A percentile compares a stretch with the other conserved stretches of the same genome.
Conservation (phyloP, 2,888 invertebrate genomes). For the Drosophila longiperda region DNA sequence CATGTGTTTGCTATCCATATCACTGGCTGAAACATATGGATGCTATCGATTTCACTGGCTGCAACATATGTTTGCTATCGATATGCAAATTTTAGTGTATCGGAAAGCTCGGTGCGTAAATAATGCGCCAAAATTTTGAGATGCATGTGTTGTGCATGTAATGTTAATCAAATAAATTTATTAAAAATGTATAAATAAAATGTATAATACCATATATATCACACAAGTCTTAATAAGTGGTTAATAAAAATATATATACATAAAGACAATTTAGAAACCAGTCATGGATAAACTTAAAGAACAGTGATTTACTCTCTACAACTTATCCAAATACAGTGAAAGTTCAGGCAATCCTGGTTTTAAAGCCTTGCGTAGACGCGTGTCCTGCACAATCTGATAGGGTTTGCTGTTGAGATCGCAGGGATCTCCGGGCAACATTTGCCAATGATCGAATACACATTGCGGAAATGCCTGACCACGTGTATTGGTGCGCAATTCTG, state of each 20-base stretch:
- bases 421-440: constrained; percentile 98
- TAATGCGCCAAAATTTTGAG: neutral
- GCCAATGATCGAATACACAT: constrained; percentile 99
- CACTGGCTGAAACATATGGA: no score
- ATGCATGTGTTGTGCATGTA: neutral
- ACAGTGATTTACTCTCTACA: constrained; percentile 88
- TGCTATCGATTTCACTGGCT: neutral
- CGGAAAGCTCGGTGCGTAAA: neutral
- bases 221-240: neutral
- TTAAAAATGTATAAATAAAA: neutral
- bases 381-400: constrained; percentile 93
- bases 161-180: neutral
- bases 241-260: neutral
- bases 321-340: constrained; percentile 98
- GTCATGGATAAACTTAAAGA: neutral
- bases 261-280: neutral
- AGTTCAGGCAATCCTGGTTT: constrained; percentile 99
- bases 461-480: constrained; percentile 99
- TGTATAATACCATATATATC: neutral
- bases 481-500: constrained; percentile 98
- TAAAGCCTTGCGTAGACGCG: constrained; percentile 99
- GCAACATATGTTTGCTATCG: neutral
- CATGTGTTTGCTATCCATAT: constrained; percentile 19
- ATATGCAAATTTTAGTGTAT: neutral
- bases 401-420: constrained; percentile 91